Conservation (phyloP, 2,113 vertebrate species). For the Pelmatolapia mariae region DNA sequence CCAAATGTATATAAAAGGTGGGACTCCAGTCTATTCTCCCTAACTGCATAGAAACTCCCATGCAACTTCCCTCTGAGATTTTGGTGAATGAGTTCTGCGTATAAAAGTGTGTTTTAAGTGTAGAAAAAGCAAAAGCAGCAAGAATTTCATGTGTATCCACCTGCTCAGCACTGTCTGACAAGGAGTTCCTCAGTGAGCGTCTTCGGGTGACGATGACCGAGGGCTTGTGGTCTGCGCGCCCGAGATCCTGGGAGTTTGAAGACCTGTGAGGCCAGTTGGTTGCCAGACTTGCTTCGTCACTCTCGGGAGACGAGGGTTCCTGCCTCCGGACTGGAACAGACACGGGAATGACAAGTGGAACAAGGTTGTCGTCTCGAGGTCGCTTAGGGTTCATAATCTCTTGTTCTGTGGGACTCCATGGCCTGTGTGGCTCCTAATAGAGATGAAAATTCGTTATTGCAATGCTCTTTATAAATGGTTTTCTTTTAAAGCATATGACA, state of each 20-base stretch:
- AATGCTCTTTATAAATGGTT: background rate
- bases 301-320: slow-evolving; percentile 67
- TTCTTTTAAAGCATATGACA: background rate
- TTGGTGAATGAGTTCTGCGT: background rate
- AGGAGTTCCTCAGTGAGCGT: slow-evolving; percentile 80
- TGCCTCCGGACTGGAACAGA: slow-evolving; percentile 88
- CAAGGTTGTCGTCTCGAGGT: slow-evolving; percentile 79
- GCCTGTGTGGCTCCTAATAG: slow-evolving; percentile 58
- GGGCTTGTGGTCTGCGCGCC: slow-evolving; percentile 78
- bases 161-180: slow-evolving; percentile 79
- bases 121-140: background rate
- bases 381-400: slow-evolving; percentile 68
- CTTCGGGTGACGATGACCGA: slow-evolving; percentile 93
- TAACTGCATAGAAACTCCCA: background rate
- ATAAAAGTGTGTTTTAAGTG: background rate
- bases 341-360: slow-evolving; percentile 93
- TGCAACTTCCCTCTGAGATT: background rate
- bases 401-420: slow-evolving; percentile 62
- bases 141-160: slow-evolving; percentile 43
- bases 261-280: slow-evolving; percentile 68
- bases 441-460: background rate
- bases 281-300: slow-evolving; percentile 61
- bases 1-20: background rate
- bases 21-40: accelerated
- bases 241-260: slow-evolving; percentile 62